Evolutionary conservation across 1,140 invertebrate species (phyloP).

Genomic region (Hycleus phaleratus): DNA sequence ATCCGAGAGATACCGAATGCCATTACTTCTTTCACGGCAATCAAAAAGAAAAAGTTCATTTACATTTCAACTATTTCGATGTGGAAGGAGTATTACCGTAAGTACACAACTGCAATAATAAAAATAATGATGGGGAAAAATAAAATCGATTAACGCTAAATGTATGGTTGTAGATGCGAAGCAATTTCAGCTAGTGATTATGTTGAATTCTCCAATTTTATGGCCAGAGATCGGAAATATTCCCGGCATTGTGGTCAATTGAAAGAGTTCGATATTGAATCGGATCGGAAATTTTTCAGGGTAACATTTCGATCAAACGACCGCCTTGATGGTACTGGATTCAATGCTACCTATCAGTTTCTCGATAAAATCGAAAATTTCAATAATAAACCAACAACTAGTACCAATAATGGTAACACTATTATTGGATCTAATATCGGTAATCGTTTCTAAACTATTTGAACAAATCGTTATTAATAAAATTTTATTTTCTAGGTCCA

Average conservation of each 20-base stretch:
- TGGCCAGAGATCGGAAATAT: constrained; percentile 78
- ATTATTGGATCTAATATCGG: no score
- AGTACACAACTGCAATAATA: constrained; percentile 40
- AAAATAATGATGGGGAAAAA: background rate
- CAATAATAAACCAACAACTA: background rate
- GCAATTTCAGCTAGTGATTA: constrained; percentile 83
- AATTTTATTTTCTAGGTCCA: no score
- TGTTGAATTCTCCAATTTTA: constrained; percentile 90
- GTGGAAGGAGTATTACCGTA: constrained; percentile 86
- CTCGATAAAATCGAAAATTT: constrained; percentile 34
- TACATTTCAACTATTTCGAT: constrained; percentile 86
- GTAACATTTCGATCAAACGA: constrained; percentile 92
- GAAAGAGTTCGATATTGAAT: constrained; percentile 71
- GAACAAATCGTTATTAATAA: no score
- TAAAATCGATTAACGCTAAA: constrained; percentile 2
- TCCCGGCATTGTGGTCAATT: constrained; percentile 77
- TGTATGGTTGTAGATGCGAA: constrained; percentile 61
- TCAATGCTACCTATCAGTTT: constrained; percentile 86
- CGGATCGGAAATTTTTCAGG: constrained; percentile 87
- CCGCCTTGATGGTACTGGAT: constrained; percentile 85
- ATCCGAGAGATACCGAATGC: constrained; percentile 87
- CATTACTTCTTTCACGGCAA: constrained; percentile 90
- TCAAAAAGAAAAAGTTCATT: constrained; percentile 69
- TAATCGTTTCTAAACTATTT: no score
- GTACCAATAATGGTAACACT: no score